These are phyloP conservation scores for Sebastes itinus DNA, from an alignment of 2,797 vertebrate species.

Conservation along the genomic window DNA sequence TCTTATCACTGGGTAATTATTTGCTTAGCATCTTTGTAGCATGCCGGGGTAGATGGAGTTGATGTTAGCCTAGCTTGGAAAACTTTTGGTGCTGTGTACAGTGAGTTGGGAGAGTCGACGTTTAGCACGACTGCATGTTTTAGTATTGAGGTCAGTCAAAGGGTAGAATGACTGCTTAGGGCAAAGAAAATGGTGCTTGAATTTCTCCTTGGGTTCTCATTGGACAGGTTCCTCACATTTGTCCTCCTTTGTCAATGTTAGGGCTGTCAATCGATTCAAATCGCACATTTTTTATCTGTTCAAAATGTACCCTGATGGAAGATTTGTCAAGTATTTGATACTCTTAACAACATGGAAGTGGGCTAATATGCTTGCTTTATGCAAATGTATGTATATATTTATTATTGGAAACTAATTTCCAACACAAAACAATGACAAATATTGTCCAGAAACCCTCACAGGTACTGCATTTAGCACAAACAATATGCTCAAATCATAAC, in stretches of 20 bases:
- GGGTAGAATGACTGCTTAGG: not conserved
- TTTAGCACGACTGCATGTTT: not conserved
- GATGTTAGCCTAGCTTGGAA: slow-evolving; percentile 17
- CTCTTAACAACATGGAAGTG: no score
- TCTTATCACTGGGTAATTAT: slow-evolving; percentile 66
- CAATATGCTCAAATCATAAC: no score
- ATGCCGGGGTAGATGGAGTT: slow-evolving; percentile 8
- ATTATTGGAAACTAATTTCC: no score
- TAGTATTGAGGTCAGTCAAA: slow-evolving; percentile 16
- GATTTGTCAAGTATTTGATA: no score
- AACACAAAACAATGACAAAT: no score
- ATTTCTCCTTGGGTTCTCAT: not conserved
- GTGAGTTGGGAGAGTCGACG: not conserved
- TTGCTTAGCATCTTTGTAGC: slow-evolving; percentile 41
- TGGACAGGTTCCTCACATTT: not conserved
- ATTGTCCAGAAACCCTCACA: no score
- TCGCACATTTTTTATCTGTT: no score
- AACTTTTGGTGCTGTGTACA: not conserved
- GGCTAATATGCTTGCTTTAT: no score
- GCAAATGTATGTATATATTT: no score
- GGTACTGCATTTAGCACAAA: no score
- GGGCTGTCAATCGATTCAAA: no score
- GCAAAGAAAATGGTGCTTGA: not conserved
- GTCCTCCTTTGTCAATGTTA: not conserved
- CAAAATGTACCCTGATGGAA: no score